Base-by-base conservation (phyloP, 1,140 invertebrate genomes). In the Drosophila lowei region DNA sequence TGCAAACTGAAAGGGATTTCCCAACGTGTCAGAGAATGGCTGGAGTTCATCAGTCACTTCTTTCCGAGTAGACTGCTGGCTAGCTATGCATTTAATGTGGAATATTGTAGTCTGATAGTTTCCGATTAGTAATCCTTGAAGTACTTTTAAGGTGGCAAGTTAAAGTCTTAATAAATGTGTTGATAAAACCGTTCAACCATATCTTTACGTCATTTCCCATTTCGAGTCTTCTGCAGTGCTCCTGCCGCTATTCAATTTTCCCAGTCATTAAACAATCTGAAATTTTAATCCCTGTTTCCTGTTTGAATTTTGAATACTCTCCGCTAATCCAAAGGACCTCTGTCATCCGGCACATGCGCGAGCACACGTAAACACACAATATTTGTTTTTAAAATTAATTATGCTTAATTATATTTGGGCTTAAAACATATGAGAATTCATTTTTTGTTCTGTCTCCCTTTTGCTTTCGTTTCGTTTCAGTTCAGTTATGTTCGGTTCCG, bases 331-430 rank as follows among this genome's bases (percentile, higher is more conserved):
- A 42, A 28, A 49, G 42, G 16, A 67, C 21, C 48, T 25, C 18
- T 28, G 38, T 7, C 23, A 18, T 38, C 47, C 47, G 28, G 7
- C 28, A 28, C 28, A 8, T 28, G 28, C 28, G 28, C 28, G 28
- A 18, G 16, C 50, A 15, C 28, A 41, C 50, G 18, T 9, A 23
- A 57, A 62, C 43, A 47, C 49, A 38, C 59, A 79, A 76, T 84
- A 85, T 84, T 84, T 79, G 65, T 57, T 60, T 71, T 78, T 62
- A 72, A 79, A 85, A 84, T 84, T 81, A 86, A 88, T 81, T 77
- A 77, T 78, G 74, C 70, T 58, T 81, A 75, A 88, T 83, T 66
- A 78, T 83, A 79, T 79, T 74, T 70, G 59, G 65, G 64, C 58
- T 47, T 44, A 73, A 60, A 72, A 83, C 75, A 74, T 74, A 38